phyloP scores from a whole-genome alignment of 2,113 vertebrate species.

The Suricata suricatta region DNA sequence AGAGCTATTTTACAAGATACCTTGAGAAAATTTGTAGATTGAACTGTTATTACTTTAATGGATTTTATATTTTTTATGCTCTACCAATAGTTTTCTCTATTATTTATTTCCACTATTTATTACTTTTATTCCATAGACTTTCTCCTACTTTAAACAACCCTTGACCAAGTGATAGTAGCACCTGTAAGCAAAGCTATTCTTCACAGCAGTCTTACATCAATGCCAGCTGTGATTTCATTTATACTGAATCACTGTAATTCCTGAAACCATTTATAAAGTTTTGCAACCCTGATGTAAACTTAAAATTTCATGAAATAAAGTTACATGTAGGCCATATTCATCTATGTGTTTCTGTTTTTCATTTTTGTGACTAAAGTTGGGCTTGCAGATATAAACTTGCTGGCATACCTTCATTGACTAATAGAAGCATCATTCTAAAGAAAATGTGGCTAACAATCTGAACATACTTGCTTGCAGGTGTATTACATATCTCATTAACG shows the following conservation, averaged over 20 bases:
- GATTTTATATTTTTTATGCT: slow-evolving; percentile 60
- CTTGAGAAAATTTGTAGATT: slow-evolving; percentile 61
- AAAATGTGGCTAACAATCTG: background rate
- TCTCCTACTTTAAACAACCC: slow-evolving; percentile 58
- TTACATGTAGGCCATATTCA: background rate
- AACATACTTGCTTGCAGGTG: background rate
- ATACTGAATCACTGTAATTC: slow-evolving; percentile 77
- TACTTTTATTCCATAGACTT: slow-evolving; percentile 32
- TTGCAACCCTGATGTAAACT: slow-evolving; percentile 68
- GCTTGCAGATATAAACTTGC: slow-evolving; percentile 3
- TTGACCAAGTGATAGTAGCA: slow-evolving; percentile 62
- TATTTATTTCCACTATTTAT: slow-evolving; percentile 66
- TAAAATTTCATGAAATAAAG: slow-evolving; percentile 64
- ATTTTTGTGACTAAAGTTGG: slow-evolving; percentile 55
- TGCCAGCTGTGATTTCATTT: slow-evolving; percentile 79
- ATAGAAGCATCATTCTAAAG: background rate
- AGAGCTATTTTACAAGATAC: slow-evolving; percentile 56
- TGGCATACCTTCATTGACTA: background rate
- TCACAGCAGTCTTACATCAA: slow-evolving; percentile 67
- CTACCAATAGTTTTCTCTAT: slow-evolving; percentile 59
- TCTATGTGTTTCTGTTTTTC: slow-evolving; percentile 18
- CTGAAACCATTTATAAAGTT: slow-evolving; percentile 72
- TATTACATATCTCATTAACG: background rate
- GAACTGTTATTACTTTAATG: slow-evolving; percentile 64
- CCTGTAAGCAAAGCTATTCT: slow-evolving; percentile 67